phyloP scores from a whole-genome alignment of 2,888 invertebrate species.

The Lithodes maja region DNA sequence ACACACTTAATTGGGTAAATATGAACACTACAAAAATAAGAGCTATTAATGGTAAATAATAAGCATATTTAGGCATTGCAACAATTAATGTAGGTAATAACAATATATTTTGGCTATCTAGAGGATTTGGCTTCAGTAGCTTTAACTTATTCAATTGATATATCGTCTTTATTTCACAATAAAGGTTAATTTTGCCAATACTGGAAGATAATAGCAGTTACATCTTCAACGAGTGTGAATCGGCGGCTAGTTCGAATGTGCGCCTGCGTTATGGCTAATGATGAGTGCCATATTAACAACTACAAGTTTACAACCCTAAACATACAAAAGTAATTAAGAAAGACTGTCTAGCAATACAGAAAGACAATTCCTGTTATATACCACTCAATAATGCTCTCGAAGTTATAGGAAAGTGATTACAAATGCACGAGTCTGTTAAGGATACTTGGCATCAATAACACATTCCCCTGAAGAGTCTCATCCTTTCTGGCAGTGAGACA shows the following conservation, averaged over 20 bases:
- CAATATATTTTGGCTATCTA: too few relatives aligned
- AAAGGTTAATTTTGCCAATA: background rate
- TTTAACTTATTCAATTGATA: background rate
- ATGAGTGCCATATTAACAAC: background rate
- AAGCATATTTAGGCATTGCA: too few relatives aligned
- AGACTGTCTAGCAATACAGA: background rate
- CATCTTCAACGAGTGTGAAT: background rate
- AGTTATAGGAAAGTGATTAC: background rate
- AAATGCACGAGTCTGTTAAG: background rate
- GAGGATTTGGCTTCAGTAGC: background rate
- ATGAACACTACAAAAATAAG: too few relatives aligned
- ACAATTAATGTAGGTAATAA: too few relatives aligned
- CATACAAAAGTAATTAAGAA: background rate
- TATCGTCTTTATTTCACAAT: background rate
- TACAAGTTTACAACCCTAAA: background rate
- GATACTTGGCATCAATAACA: slow-evolving; percentile 10
- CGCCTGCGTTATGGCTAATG: slow-evolving; percentile 5
- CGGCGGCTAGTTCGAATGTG: slow-evolving; percentile 33
- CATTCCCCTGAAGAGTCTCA: background rate
- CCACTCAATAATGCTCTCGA: background rate
- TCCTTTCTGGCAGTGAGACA: background rate
- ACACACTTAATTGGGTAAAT: too few relatives aligned
- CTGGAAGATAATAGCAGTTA: background rate
- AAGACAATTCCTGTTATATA: background rate
- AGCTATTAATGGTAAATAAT: too few relatives aligned